Evolutionary conservation across 2,888 invertebrate genomes (phyloP), one percentile per base, ranked within the genome.

Genomic region (Eucera pruinosa): DNA sequence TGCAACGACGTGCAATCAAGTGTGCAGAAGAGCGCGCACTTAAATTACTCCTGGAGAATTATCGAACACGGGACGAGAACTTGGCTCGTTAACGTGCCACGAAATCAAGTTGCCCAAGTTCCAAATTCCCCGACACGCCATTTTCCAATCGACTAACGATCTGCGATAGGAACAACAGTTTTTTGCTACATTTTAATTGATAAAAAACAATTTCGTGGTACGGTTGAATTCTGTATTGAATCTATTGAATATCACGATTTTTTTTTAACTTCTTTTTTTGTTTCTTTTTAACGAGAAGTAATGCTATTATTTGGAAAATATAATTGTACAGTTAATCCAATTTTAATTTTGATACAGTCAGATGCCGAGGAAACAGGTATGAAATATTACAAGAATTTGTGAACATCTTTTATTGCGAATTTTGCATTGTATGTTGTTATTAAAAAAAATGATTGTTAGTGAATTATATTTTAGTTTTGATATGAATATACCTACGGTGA

Each of bases 1-100:
- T 13, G 62, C 30, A 45, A 65, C 41, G 65, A 66, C 45, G 13
- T 23, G 43, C 54, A 65, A 65, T 65, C 65, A 23, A 41, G 54
- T 43, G 43, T 55, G 23, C 30, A 25, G 36, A 58, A 41, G 27
- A 45, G 55, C 13, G 27, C 25, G 36, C 62, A 27, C 25, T 62
- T 62, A 62, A 62, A 50, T 62, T 62, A 36, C 62, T 50, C 36
- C 25, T 1, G 1, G 3, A 13, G 33, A 36, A 48, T 61, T 48
- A 11, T 48, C 48, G 48, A 61, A 30, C 43, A 9, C 9, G n/a
- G 20, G 39, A 39, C 55, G 58, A 47, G n/a, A 61, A 61, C 61
- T 55, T 55, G 55, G 23, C 36, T 55, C 55, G 55, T 55, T 55
- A 55, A 55, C 54, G 54, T 13, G 13, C 18, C 2, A 1, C 2